Conservation (phyloP, 2,888 invertebrate genomes). For the Drosophila tripunctata region DNA sequence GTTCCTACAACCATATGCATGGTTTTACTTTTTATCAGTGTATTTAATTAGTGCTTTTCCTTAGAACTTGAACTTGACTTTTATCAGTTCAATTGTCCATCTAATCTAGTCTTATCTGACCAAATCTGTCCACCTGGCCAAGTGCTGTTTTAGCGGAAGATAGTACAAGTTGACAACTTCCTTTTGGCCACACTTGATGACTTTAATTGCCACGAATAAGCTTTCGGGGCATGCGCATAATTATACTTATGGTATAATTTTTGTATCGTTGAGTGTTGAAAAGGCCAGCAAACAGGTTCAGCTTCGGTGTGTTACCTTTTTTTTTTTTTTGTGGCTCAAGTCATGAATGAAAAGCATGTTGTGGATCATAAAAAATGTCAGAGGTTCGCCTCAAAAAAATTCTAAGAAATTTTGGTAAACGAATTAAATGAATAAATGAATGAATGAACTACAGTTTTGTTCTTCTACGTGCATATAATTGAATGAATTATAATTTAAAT, state of each 20-base stretch:
- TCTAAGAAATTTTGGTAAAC: slow-evolving; percentile 48
- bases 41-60: not conserved
- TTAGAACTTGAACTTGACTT: slow-evolving; percentile 43
- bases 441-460: not conserved
- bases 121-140: slow-evolving; percentile 12
- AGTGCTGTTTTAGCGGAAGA: slow-evolving; percentile 34
- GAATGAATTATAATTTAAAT: slow-evolving; percentile 43
- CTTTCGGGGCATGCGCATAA: slow-evolving; percentile 42
- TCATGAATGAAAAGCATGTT: slow-evolving; percentile 63
- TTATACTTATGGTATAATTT: slow-evolving; percentile 17
- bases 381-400: slow-evolving; percentile 38
- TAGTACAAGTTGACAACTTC: slow-evolving; percentile 65
- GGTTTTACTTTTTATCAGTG: not conserved
- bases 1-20: too few relatives aligned
- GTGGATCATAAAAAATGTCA: slow-evolving; percentile 54
- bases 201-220: slow-evolving; percentile 56
- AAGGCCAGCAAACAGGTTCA: slow-evolving; percentile 46
- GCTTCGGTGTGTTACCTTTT: slow-evolving; percentile 12
- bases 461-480: slow-evolving; percentile 25
- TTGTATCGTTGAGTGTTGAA: slow-evolving; percentile 10
- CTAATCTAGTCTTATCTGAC: too few relatives aligned
- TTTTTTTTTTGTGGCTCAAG: too few relatives aligned
- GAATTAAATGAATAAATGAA: slow-evolving; percentile 33
- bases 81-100: slow-evolving; percentile 29
- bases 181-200: slow-evolving; percentile 40